Evolutionary conservation across 2,888 invertebrate genomes (phyloP), one percentile per base, ranked within the genome.

Genomic region (Notodonta dromedarius): DNA sequence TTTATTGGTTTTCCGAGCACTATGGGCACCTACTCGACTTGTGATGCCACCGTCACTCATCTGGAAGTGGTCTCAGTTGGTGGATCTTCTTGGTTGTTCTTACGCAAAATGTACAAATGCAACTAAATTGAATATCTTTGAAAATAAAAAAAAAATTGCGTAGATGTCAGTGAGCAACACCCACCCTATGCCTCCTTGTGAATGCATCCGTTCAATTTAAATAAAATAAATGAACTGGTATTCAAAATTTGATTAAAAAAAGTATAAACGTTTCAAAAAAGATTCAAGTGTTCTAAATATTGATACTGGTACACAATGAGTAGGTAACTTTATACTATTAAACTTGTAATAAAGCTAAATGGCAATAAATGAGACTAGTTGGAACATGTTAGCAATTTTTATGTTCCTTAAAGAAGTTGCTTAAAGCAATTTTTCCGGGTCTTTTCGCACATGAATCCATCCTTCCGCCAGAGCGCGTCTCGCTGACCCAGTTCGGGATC

Each of bases 401-500:
- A 46, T 46, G n/a, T n/a, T n/a, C n/a, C 46, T 46, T n/a, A 46
- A 46, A 42, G 35, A 57, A 50, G 51, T n/a, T 57, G 16, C 35
- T 44, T 61, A 59, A 58, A 57, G 42, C 53, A 48, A 62, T 51
- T 67, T 64, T 65, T 8, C 57, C 51, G 56, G 51, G 63, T 63
- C 70, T 71, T 76, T 72, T 73, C 70, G 76, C 73, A 71, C 70
- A 83, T 85, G 86, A 79, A 84, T 82, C 80, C 79, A 74, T 81
- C 85, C 82, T 87, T 85, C 84, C 74, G 76, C 80, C 53, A 35
- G 82, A 82, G 76, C 76, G 81, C 73, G 81, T 78, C 83, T 78
- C 73, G 80, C 83, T 89, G 90, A 91, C 91, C 90, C 82, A 91
- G 80, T 88, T 91, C 71, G 79, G 80, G 76, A 83, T 77, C 82